These are phyloP conservation scores for Taeniopygia guttata DNA, from an alignment of 2,797 vertebrate genomes.

Conservation along the genomic window DNA sequence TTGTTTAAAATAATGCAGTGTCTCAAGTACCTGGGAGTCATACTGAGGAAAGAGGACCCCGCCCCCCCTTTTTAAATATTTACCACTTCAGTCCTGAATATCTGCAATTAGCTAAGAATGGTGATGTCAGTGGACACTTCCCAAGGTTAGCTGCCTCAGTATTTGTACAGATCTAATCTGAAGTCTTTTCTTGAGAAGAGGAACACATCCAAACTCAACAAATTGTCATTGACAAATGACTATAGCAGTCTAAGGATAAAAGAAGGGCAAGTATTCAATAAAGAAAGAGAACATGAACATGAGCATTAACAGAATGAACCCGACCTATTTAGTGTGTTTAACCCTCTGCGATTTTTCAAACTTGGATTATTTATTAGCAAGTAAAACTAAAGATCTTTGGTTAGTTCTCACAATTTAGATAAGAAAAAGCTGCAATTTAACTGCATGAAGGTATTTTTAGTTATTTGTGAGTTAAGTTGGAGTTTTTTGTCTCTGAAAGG, in stretches of 20 bases:
- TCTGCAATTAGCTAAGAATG: constrained; percentile 68
- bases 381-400: not conserved
- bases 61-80: constrained; percentile 54
- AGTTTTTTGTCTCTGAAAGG: not conserved
- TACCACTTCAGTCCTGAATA: constrained; percentile 44
- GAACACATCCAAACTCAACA: constrained; percentile 38
- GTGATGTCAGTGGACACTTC: constrained; percentile 54
- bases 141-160: constrained; percentile 27
- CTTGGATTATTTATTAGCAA: not conserved
- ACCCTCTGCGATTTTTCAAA: not conserved
- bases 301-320: constrained; percentile 2
- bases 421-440: not conserved
- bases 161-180: constrained; percentile 56
- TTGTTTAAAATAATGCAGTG: constrained; percentile 7
- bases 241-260: constrained; percentile 10
- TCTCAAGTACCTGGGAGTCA: not conserved
- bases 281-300: constrained; percentile 16
- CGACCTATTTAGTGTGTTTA: not conserved
- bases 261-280: constrained; percentile 34
- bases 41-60: not conserved
- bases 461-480: not conserved
- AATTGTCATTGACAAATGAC: constrained; percentile 60
- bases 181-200: constrained; percentile 20
- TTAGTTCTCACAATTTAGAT: not conserved
- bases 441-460: rapidly evolving